Evolutionary conservation across 2,888 invertebrate genomes (phyloP).

Genomic region (Brachypalpus laphriformis): DNA sequence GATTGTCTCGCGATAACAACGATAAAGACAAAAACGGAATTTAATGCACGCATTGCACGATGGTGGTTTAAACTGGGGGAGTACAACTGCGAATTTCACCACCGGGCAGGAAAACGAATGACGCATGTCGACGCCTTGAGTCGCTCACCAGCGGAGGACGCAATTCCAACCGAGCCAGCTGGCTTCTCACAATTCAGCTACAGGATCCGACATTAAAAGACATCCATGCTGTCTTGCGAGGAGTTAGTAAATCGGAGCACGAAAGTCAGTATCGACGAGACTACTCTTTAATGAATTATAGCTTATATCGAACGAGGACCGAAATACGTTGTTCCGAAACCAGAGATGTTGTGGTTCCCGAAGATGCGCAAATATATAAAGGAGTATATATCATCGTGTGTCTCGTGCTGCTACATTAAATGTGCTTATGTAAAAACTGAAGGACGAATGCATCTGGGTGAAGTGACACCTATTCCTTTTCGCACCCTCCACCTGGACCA

Average conservation of each 20-base stretch:
- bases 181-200: conserved; percentile 1
- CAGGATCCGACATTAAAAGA: neutral
- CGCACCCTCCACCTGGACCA: conserved; percentile 1
- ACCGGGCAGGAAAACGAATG: conserved; percentile 24
- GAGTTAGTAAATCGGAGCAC: conserved; percentile 7
- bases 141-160: conserved; percentile 5
- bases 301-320: conserved; percentile 25
- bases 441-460: conserved; percentile 17
- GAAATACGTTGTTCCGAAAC: conserved; percentile 9
- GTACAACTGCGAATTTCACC: conserved; percentile 5
- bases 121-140: conserved; percentile 54
- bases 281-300: conserved; percentile 17
- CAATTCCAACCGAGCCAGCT: neutral
- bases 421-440: neutral
- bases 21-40: neutral
- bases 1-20: conserved; percentile 4
- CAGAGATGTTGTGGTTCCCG: conserved; percentile 39
- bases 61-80: conserved; percentile 23
- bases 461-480: conserved; percentile 8
- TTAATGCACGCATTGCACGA: neutral
- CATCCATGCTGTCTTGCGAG: conserved; percentile 4
- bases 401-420: conserved; percentile 7
- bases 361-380: conserved; percentile 62
- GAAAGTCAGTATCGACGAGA: conserved; percentile 17
- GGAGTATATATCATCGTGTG: conserved; percentile 27